Base-by-base conservation (phyloP, 2,888 invertebrate species). In the Bruchidius siliquastri region DNA sequence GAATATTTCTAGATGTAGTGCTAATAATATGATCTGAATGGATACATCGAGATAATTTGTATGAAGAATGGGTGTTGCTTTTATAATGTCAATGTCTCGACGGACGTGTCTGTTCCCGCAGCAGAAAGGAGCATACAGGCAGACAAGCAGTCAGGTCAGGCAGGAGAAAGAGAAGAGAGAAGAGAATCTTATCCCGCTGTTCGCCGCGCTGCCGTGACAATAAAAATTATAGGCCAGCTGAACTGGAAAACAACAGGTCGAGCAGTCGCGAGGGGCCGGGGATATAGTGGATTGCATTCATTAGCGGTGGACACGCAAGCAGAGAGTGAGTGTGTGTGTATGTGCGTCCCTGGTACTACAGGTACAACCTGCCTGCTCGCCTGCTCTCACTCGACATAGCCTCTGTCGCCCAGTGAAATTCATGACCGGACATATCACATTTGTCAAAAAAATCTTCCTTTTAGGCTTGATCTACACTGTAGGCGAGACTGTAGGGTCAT, bases 221-320 rank as follows among this genome's bases (percentile, higher is more conserved):
- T 89, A 89, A 89, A 89, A 89, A 89, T 89, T 89, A 89, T 89
- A 88, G 89, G 87, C 88, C 88, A 88, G 88, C 88, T 88, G 88
- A 87, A 88, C 88, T 88, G 88, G 88, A 89, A 88, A 89, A 89
- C 89, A 89, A 89, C 89, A 88, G 88, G 88, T 88, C 87, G 84
- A 84, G 84, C 84, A 82, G 83, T 83, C 84, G 81, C 49, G 18
- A 49, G 83, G 82, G 80, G 80, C 80, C 74, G 80, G 81, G 81
- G 81, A 86, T 88, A 88, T 88, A 88, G 88, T 88, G 88, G 88
- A 87, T 88, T 88, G 89, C 88, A 88, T 89, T 89, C 89, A 89
- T 89, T 89, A 89, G 87, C 87, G 83, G 80, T 79, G 85, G 87
- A 87, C 89, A 88, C 88, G 88, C 88, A 88, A 85, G 81, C 81